Conservation (phyloP, 1,140 invertebrate species). For the Heliconius nattereri region DNA sequence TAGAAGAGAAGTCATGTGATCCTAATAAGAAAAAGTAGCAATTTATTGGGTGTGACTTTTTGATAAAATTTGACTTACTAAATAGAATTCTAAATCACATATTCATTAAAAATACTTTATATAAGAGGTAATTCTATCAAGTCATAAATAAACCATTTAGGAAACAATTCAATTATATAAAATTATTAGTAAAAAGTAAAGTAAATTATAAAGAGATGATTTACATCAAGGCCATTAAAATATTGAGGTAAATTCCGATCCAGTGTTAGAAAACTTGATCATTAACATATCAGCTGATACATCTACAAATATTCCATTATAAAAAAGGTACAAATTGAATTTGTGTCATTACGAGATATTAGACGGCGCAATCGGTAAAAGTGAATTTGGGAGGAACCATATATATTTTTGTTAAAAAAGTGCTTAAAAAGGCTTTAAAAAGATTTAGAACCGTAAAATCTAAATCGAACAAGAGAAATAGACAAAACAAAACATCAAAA, state of each 20-base stretch:
- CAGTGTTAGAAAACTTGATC: neutral
- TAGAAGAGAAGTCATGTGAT: constrained; percentile 19
- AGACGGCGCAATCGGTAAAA: neutral
- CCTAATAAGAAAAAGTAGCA: constrained; percentile 16
- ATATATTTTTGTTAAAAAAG: neutral
- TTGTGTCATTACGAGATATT: neutral
- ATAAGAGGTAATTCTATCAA: neutral
- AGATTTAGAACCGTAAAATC: neutral
- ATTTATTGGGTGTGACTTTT: neutral
- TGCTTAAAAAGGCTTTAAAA: neutral
- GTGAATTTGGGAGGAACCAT: neutral
- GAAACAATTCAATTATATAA: neutral
- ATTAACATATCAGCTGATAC: neutral
- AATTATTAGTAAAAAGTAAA: no score
- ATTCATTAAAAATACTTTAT: no score
- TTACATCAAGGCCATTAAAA: neutral
- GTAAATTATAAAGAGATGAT: no score
- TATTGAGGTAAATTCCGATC: neutral
- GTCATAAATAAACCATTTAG: neutral
- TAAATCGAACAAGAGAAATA: constrained; percentile 20
- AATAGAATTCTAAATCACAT: no score
- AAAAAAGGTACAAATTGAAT: neutral
- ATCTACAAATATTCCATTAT: neutral
- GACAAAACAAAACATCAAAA: constrained; percentile 44
- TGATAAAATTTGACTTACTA: neutral